Conservation (phyloP, 2,113 vertebrate species). For the Cygnus atratus region DNA sequence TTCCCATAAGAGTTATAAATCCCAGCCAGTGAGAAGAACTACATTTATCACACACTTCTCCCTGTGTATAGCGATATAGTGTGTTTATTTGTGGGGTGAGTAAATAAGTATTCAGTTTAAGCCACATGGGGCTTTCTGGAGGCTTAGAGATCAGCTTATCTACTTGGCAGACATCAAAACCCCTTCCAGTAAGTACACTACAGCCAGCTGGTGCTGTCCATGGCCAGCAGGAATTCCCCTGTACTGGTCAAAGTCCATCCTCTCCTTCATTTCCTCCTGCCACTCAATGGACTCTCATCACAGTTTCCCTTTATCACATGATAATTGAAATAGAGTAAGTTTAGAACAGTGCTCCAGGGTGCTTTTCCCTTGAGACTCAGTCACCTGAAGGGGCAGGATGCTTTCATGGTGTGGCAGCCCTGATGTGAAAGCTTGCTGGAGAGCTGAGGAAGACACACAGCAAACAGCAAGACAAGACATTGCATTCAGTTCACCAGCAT, state of each 20-base stretch:
- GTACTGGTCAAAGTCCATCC: background rate
- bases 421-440: background rate
- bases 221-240: background rate
- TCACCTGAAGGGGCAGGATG: background rate
- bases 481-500: background rate
- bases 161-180: background rate
- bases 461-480: background rate
- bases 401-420: background rate
- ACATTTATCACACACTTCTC: background rate
- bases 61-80: background rate
- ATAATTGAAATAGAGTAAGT: background rate
- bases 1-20: background rate
- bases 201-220: background rate
- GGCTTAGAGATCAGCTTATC: background rate
- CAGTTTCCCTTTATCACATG: background rate
- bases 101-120: background rate
- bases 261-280: background rate
- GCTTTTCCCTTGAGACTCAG: background rate
- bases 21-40: background rate
- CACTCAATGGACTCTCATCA: background rate
- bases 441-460: background rate
- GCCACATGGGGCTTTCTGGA: background rate
- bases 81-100: background rate
- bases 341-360: background rate
- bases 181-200: background rate